Conservation (phyloP, 1,140 invertebrate species). For the Halesus radiatus region DNA sequence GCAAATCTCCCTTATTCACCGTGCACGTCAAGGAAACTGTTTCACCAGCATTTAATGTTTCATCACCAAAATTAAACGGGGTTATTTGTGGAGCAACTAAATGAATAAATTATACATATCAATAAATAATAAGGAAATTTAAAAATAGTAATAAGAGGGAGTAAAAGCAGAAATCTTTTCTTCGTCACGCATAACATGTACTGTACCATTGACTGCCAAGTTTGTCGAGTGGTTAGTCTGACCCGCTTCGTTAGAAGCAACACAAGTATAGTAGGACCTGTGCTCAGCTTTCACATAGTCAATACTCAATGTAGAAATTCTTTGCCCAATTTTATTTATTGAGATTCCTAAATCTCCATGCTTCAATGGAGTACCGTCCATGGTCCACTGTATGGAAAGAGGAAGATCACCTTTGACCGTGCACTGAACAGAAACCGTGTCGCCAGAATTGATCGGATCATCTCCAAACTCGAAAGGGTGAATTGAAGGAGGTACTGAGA, state of each 20-base stretch:
- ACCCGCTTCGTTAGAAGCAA: constrained; percentile 78
- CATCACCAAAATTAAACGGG: constrained; percentile 75
- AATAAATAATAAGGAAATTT: constrained; percentile 6
- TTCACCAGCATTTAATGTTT: constrained; percentile 78
- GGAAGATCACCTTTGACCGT: constrained; percentile 81
- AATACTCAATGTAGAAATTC: constrained; percentile 74
- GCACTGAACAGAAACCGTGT: constrained; percentile 82
- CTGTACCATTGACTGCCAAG: constrained; percentile 77
- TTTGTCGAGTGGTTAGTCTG: constrained; percentile 72
- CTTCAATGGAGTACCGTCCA: constrained; percentile 70
- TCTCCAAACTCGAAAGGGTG: constrained; percentile 79
- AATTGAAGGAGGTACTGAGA: constrained; percentile 76
- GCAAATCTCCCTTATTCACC: constrained; percentile 73
- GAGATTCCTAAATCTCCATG: constrained; percentile 63
- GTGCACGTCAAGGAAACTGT: constrained; percentile 72
- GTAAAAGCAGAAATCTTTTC: not conserved
- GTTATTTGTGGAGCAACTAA: constrained; percentile 75
- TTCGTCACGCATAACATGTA: not conserved
- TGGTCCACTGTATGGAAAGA: constrained; percentile 76
- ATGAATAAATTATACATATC: constrained; percentile 39
- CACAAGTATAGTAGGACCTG: constrained; percentile 81
- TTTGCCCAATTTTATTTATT: constrained; percentile 69
- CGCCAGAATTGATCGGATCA: constrained; percentile 78
- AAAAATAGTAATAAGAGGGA: not conserved
- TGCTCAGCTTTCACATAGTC: constrained; percentile 73